Base-by-base conservation (phyloP, 2,113 vertebrate species). In the Lates calcarifer region DNA sequence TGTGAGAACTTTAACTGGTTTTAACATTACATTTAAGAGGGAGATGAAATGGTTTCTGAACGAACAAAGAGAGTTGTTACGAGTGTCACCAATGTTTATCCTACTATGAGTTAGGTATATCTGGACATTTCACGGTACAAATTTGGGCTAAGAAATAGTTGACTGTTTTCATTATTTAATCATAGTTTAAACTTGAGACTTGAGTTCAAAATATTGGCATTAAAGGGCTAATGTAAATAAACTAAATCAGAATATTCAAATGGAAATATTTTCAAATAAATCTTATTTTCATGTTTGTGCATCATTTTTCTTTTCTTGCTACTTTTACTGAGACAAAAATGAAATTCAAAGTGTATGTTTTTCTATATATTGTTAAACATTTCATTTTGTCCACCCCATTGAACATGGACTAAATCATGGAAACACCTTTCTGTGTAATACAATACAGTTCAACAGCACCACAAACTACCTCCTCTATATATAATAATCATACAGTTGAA, bases 241-340 rank as follows among this genome's bases (percentile, higher is more conserved):
- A 72, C n/a, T 6, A 41, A 45, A 61, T 51, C 8, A 15, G 22
- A 74, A 74, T 66, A 53, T 84, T 75, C 17, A 72, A 83, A 78
- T 60, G 39, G 14, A 55, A 75, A 70, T 84, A 77, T 87, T 88
- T 86, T 85, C 31, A 67, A 87, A 89, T 91, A 91, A 91, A 91
- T 81, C 13, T 88, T 88, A 81, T 85, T 88, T 92, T 89, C 58
- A 72, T 0, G 49, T 35, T 85, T 61, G 26, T 57, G 55, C 29
- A 15, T 37, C 1, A 1, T 70, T 33, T 74, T 74, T 71, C 11
- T 43, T 35, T 55, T 26, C n/a, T n/a, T n/a, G n/a, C n/a, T n/a
- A n/a, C n/a, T n/a, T n/a, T n/a, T n/a, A n/a, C n/a, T n/a, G n/a
- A n/a, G n/a, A n/a, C n/a, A n/a, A n/a, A n/a, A n/a, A n/a, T n/a